Percentiles rank a stretch among this genome's conserved stretches.
phyloP scores from a whole-genome alignment of 2,113 vertebrate species.

The Irena cyanogastra region DNA sequence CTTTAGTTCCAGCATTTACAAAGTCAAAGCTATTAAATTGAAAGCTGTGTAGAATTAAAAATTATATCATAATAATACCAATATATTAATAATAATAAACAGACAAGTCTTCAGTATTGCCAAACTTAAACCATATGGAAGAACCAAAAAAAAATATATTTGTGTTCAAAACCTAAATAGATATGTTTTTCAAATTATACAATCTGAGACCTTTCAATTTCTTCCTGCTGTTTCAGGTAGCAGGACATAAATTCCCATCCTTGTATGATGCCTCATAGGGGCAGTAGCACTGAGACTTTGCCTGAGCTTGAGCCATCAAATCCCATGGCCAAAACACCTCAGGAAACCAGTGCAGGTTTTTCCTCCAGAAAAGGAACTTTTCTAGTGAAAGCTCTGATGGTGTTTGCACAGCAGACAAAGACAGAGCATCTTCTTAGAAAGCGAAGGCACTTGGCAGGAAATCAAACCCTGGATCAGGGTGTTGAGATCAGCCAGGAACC shows the following conservation, averaged over 20 bases:
- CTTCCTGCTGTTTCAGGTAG: neutral
- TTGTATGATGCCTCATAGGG: neutral
- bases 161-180: neutral
- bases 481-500: neutral
- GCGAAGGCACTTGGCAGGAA: neutral
- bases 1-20: neutral
- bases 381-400: neutral
- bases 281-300: neutral
- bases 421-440: conserved; percentile 29
- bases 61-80: neutral
- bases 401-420: conserved; percentile 12
- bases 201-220: neutral
- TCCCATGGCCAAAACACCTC: neutral
- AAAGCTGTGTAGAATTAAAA: neutral
- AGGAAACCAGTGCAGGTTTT: neutral
- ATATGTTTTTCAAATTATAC: neutral
- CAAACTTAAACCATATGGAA: neutral
- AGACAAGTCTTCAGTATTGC: neutral
- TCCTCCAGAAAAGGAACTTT: neutral
- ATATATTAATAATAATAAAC: neutral
- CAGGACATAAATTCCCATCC: neutral
- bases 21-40: neutral
- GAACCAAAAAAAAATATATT: neutral
- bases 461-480: neutral
- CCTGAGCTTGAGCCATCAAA: neutral